A percentile compares a stretch with the other conserved stretches of the same genome.
Evolutionary conservation across 2,113 vertebrate species (phyloP).

Genomic region (Seriola rivoliana): DNA sequence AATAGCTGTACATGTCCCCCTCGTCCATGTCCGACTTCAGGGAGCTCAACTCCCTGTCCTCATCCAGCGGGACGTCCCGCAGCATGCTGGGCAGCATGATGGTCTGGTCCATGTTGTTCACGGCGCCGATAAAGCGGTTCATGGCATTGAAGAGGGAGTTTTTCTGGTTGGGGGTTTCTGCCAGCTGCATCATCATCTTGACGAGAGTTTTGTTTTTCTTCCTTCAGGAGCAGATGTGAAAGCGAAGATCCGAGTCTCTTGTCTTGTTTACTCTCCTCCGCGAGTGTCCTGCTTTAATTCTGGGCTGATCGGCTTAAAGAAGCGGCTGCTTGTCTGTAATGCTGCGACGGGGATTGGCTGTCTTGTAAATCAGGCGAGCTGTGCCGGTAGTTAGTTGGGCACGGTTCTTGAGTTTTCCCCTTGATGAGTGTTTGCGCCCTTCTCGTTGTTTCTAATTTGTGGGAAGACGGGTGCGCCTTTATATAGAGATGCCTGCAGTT

Average conservation of each 20-base stretch:
- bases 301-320: slow-evolving; percentile 60
- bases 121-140: slow-evolving; percentile 96
- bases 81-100: slow-evolving; percentile 97
- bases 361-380: slow-evolving; percentile 27
- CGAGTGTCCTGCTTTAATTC: slow-evolving; percentile 41
- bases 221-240: neutral
- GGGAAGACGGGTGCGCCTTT: neutral
- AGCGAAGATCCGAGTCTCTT: neutral
- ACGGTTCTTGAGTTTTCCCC: slow-evolving; percentile 6
- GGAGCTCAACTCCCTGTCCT: slow-evolving; percentile 77
- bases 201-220: neutral
- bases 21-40: slow-evolving; percentile 78
- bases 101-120: slow-evolving; percentile 99
- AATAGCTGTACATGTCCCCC: slow-evolving; percentile 96
- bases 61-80: slow-evolving; percentile 92
- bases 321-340: slow-evolving; percentile 24
- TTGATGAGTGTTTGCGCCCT: neutral
- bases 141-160: slow-evolving; percentile 97
- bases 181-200: slow-evolving; percentile 89
- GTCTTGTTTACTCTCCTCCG: slow-evolving; percentile 11
- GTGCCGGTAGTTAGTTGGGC: neutral
- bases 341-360: slow-evolving; percentile 51
- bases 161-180: slow-evolving; percentile 91
- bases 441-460: slow-evolving; percentile 9
- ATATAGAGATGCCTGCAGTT: slow-evolving; percentile 37